Evolutionary conservation across 2,888 invertebrate genomes (phyloP), one percentile per base, ranked within the genome.

Genomic region (Apamea anceps): DNA sequence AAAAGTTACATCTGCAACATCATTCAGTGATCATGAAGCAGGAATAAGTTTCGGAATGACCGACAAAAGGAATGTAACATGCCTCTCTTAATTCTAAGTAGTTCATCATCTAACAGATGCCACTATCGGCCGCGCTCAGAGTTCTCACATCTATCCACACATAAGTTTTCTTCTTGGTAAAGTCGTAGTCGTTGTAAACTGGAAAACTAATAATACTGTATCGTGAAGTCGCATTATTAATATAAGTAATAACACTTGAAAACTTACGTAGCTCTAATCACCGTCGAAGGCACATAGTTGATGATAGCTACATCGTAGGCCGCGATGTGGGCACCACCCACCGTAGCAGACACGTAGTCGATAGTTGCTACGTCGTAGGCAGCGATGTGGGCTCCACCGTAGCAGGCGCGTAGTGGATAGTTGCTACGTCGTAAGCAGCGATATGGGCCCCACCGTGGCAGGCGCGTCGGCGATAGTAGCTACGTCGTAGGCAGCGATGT

Each of bases 61-160:
- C 10, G 21, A 21, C 32, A 62, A 18, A 77, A 62, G 13, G 4
- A 57, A 60, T 42, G 6, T 57, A 13, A n/a, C 15, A n/a, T 42
- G 32, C 21, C 13, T 12, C 37, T 42, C 18, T 72, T 57, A 7
- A 60, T 60, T 37, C 15, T 37, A 62, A n/a, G n/a, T 77, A 72
- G 57, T 82, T 80, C 63, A 42, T 13, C 32, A 70, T 54, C 62
- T 68, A 68, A 85, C 42, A 82, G 85, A 85, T 82, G 80, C 5
- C 85, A 57, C 85, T 72, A 15, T 12, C 45, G 32, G 32, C n/a
- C 12, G 13, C 21, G 10, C 15, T 57, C 15, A 1, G 0, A 48
- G 42, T 18, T 25, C 51, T 13, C 15, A n/a, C 32, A 18, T n/a
- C 28, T 32, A 48, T 48, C 68, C 45, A 48, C 28, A 28, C 21